Conservation (phyloP, 2,888 invertebrate species). For the Blastobasis adustella region DNA sequence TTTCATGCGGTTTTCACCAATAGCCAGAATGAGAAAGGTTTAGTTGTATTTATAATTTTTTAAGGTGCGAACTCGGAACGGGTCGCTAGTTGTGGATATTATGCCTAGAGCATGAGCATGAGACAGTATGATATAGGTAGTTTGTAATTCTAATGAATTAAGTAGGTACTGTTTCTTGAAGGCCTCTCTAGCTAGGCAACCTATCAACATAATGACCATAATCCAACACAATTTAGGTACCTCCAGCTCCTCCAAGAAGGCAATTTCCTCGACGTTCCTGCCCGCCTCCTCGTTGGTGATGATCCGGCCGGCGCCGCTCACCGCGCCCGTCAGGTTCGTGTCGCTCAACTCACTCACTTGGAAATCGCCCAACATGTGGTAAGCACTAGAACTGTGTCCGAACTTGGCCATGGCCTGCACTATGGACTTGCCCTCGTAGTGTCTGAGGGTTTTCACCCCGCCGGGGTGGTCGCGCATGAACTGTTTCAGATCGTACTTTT, state of each 20-base stretch:
- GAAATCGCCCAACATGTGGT: slow-evolving; percentile 78
- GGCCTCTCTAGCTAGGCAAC: too few relatives aligned
- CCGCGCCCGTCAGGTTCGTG: slow-evolving; percentile 45
- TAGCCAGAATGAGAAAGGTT: too few relatives aligned
- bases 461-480: slow-evolving; percentile 85
- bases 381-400: slow-evolving; percentile 78
- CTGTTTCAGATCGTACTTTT: slow-evolving; percentile 77
- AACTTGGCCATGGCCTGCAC: slow-evolving; percentile 68
- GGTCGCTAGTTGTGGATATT: too few relatives aligned
- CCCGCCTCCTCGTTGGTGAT: slow-evolving; percentile 45
- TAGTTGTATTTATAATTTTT: too few relatives aligned
- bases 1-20: too few relatives aligned
- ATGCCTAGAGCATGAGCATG: too few relatives aligned
- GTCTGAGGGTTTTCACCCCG: slow-evolving; percentile 77
- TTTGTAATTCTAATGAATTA: too few relatives aligned
- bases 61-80: too few relatives aligned
- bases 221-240: slow-evolving; percentile 22
- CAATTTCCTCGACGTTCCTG: slow-evolving; percentile 42
- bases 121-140: too few relatives aligned
- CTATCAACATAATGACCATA: too few relatives aligned
- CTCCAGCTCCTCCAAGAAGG: slow-evolving; percentile 58
- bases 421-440: slow-evolving; percentile 72
- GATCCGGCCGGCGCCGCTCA: slow-evolving; percentile 56
- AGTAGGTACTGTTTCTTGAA: too few relatives aligned
- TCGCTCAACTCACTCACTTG: slow-evolving; percentile 63